These are phyloP conservation scores for Ornithoptera priamus DNA, from an alignment of 2,888 invertebrate genomes.

Conservation along the genomic window DNA sequence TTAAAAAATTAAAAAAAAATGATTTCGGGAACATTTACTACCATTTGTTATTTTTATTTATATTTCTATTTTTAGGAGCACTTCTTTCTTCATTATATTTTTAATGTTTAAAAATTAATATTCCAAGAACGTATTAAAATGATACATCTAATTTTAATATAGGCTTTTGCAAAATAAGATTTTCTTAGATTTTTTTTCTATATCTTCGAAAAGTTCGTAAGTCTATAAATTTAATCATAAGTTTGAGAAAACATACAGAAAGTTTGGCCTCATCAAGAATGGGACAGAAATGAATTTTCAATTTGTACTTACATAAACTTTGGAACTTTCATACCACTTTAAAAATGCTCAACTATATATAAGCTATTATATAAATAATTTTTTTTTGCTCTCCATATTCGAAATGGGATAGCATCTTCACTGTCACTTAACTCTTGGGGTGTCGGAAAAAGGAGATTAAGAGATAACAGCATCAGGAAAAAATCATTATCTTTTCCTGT, in stretches of 20 bases:
- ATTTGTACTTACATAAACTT: not conserved
- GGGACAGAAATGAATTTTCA: not conserved
- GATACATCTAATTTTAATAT: not conserved
- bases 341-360: not conserved
- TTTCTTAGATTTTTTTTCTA: not conserved
- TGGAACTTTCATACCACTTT: not conserved
- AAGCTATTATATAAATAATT: not conserved
- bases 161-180: not conserved
- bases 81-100: too few relatives aligned
- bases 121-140: not conserved
- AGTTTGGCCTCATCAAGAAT: not conserved
- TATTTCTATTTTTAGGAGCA: too few relatives aligned
- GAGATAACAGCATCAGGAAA: too few relatives aligned
- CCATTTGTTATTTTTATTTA: too few relatives aligned
- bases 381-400: too few relatives aligned
- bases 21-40: too few relatives aligned
- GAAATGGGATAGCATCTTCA: too few relatives aligned
- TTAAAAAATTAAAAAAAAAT: too few relatives aligned
- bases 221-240: slow-evolving; percentile 1
- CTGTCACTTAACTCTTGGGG: too few relatives aligned
- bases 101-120: too few relatives aligned
- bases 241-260: not conserved
- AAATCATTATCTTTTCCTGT: too few relatives aligned
- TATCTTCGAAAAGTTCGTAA: not conserved
- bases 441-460: too few relatives aligned